Conservation (phyloP, 2,888 invertebrate genomes). For the Antitype chi region DNA sequence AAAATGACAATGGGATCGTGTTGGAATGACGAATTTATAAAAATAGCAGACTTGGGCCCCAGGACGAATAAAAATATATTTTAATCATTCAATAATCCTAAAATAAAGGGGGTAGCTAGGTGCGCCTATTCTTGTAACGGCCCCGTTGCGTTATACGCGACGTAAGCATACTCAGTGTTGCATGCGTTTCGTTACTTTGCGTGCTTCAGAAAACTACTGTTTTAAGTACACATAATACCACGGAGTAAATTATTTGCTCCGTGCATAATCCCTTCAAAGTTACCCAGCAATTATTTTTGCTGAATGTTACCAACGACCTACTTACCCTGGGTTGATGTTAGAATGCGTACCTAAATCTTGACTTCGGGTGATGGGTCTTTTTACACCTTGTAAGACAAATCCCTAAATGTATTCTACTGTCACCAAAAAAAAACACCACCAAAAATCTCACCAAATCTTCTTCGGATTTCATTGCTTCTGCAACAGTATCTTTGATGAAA, state of each 20-base stretch:
- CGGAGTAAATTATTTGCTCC: too few relatives aligned
- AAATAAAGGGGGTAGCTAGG: too few relatives aligned
- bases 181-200: background rate
- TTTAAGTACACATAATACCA: background rate
- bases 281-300: background rate
- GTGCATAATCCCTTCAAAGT: background rate
- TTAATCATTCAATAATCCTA: too few relatives aligned
- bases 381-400: background rate
- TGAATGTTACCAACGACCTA: background rate
- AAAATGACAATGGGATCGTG: too few relatives aligned
- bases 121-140: too few relatives aligned
- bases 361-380: background rate
- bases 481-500: constrained; percentile 80
- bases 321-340: background rate
- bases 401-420: background rate
- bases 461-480: constrained; percentile 76
- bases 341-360: background rate
- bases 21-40: too few relatives aligned
- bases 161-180: background rate
- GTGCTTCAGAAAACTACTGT: background rate
- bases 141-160: too few relatives aligned
- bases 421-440: too few relatives aligned
- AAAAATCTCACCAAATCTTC: constrained; percentile 73
- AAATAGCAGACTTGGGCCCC: too few relatives aligned
- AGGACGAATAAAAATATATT: too few relatives aligned